Conservation (phyloP, 92 coral and sea anemone species). For the Palythoa heliodiscus region DNA sequence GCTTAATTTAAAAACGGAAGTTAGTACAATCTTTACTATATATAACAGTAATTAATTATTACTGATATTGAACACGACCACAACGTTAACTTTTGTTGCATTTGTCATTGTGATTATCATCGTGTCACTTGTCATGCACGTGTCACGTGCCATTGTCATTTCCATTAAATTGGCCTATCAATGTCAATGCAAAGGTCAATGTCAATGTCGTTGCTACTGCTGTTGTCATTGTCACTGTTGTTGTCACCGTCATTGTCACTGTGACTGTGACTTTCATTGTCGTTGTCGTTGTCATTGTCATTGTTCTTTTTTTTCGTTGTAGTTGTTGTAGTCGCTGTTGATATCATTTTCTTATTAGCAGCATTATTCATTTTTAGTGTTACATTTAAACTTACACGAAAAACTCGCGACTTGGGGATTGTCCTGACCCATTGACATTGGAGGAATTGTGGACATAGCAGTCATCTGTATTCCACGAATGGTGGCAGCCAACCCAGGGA, state of each 20-base stretch:
- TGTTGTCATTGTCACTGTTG: neutral
- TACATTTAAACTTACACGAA: conserved; percentile 66
- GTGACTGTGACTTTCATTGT: neutral
- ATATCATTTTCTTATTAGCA: neutral
- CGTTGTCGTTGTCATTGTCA: neutral
- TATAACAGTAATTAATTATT: too few relatives aligned
- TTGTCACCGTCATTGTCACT: neutral
- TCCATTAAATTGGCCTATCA: neutral
- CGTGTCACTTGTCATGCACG: neutral
- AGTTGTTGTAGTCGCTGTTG: neutral
- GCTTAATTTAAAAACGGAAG: neutral
- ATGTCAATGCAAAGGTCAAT: neutral
- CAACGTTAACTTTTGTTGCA: neutral
- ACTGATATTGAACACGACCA: neutral
- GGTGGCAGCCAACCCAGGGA: conserved; percentile 93
- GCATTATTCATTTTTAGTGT: neutral
- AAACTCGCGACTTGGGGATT: conserved; percentile 80
- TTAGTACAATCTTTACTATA: neutral
- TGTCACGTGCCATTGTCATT: neutral
- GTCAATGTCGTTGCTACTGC: neutral
- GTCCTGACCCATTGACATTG: conserved; percentile 67
- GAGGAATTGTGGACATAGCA: conserved; percentile 69
- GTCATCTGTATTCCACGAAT: conserved; percentile 78
- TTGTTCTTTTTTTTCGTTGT: too few relatives aligned
- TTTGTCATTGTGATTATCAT: neutral